Evolutionary conservation across 1,140 invertebrate species (phyloP).

Genomic region (Drosophila lacteicornis): DNA sequence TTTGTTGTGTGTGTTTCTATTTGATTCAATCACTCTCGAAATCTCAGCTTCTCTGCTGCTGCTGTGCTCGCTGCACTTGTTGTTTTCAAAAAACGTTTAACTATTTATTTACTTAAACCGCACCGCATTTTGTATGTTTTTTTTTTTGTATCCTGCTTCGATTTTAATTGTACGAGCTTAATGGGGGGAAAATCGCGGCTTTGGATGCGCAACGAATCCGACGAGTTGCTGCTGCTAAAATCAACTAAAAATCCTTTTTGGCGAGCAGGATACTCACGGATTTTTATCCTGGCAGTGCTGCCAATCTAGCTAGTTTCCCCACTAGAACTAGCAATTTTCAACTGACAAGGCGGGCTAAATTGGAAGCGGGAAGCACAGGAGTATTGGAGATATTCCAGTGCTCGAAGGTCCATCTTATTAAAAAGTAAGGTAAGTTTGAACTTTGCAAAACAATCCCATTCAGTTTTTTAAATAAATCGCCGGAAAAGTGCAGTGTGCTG

Average conservation of each 20-base stretch:
- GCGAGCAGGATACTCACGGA: conserved; percentile 62
- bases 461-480: too few species aligned
- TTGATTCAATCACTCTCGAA: conserved; percentile 35
- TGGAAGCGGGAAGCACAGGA: too few species aligned
- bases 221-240: conserved; percentile 74
- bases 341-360: too few species aligned
- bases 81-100: conserved; percentile 24
- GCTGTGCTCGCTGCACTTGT: conserved; percentile 15
- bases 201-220: conserved; percentile 48
- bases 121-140: conserved; percentile 46
- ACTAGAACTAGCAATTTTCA: too few species aligned
- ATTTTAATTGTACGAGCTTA: conserved; percentile 47
- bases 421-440: too few species aligned
- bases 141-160: conserved; percentile 24
- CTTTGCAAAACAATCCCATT: too few species aligned
- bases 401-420: too few species aligned
- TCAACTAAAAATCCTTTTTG: conserved; percentile 73
- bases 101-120: conserved; percentile 32
- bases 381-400: too few species aligned
- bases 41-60: conserved; percentile 23
- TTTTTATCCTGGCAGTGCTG: conserved; percentile 44
- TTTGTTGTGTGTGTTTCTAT: conserved; percentile 54
- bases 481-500: too few species aligned
- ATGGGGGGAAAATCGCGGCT: conserved; percentile 32
- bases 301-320: too few species aligned